Evolutionary conservation across 2,888 invertebrate genomes (phyloP).

Genomic region (Deilephila elpenor): DNA sequence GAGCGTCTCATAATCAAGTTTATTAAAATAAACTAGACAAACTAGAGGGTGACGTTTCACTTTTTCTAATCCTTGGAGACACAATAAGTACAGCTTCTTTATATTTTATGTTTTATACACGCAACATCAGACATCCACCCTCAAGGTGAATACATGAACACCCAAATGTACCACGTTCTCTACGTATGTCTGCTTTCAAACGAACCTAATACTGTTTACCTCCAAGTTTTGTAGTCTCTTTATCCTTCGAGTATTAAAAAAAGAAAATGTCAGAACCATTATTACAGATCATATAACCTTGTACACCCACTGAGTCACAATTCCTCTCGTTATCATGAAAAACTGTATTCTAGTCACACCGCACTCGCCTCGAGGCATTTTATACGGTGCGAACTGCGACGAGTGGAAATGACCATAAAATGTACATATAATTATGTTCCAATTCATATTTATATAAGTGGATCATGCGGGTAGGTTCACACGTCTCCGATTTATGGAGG

Average conservation of each 20-base stretch:
- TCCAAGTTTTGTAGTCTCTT: neutral
- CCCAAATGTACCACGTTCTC: too few relatives aligned
- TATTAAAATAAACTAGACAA: too few relatives aligned
- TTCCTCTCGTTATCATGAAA: neutral
- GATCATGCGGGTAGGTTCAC: slow-evolving; percentile 27
- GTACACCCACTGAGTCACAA: neutral
- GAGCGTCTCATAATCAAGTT: too few relatives aligned
- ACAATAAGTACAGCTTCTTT: too few relatives aligned
- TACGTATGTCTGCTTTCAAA: too few relatives aligned
- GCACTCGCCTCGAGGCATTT: slow-evolving; percentile 19
- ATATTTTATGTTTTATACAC: too few relatives aligned
- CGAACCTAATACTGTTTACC: too few relatives aligned
- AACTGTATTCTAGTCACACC: slow-evolving; percentile 16
- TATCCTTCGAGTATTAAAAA: neutral
- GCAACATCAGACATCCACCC: too few relatives aligned
- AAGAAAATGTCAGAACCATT: neutral
- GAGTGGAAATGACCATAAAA: slow-evolving; percentile 25
- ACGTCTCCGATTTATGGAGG: neutral
- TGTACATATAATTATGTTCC: slow-evolving; percentile 24
- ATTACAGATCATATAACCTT: neutral
- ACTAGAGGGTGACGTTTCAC: too few relatives aligned
- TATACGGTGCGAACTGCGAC: slow-evolving; percentile 8
- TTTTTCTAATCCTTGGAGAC: too few relatives aligned
- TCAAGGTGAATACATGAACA: too few relatives aligned
- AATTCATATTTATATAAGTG: slow-evolving; percentile 28